Conservation (phyloP, 2,113 vertebrate genomes). For the Protobothrops mucrosquamatus region DNA sequence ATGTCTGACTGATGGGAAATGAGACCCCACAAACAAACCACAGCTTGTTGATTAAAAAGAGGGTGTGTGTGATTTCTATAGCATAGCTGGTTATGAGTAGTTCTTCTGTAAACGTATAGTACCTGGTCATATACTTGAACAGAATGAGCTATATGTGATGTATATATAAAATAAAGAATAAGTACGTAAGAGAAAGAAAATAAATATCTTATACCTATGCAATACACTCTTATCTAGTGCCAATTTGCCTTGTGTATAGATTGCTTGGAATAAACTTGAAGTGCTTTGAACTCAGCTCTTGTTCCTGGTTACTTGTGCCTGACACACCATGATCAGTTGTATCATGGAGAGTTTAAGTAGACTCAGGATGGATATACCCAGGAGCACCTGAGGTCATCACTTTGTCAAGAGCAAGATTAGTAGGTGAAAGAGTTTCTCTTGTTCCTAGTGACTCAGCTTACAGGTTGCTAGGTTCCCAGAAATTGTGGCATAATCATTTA, state of each 20-base stretch:
- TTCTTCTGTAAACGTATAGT: slow-evolving; percentile 58
- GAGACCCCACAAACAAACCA: slow-evolving; percentile 71
- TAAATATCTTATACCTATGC: neutral
- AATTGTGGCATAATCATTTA: neutral
- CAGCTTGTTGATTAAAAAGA: slow-evolving; percentile 61
- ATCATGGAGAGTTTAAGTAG: neutral
- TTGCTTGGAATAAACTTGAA: neutral
- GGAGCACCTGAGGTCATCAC: no score
- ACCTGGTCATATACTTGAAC: slow-evolving; percentile 64
- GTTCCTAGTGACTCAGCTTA: neutral
- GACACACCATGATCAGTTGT: neutral
- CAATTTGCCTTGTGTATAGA: neutral
- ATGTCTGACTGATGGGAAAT: slow-evolving; percentile 68
- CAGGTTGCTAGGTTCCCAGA: neutral
- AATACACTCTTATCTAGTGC: neutral
- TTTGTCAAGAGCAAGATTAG: neutral
- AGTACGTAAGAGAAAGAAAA: slow-evolving; percentile 10
- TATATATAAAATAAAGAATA: slow-evolving; percentile 54
- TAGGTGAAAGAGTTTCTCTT: neutral
- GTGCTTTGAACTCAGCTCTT: neutral
- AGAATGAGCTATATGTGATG: slow-evolving; percentile 48
- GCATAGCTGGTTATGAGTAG: slow-evolving; percentile 65
- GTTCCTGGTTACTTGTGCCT: neutral
- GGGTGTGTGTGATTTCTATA: slow-evolving; percentile 60
- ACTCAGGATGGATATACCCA: neutral